A percentile compares a stretch with the other conserved stretches of the same genome.
These are phyloP conservation scores for Hirundo rustica DNA, from an alignment of 2,797 vertebrate species.

Conservation along the genomic window DNA sequence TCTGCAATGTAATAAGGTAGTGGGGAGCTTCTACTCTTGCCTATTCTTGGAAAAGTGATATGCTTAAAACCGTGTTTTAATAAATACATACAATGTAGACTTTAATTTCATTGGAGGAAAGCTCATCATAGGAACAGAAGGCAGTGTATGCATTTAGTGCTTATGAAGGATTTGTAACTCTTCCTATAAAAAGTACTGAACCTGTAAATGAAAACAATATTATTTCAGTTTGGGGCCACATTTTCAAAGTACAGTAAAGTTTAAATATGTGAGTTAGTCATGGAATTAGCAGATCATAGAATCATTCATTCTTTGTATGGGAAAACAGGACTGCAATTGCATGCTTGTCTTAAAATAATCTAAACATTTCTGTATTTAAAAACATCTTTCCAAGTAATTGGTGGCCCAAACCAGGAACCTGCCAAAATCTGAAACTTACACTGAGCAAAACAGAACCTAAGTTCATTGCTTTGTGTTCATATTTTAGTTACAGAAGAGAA, in stretches of 20 bases:
- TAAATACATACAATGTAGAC: conserved; percentile 28
- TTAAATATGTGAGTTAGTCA: background rate
- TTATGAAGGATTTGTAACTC: conserved; percentile 84
- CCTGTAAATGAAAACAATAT: conserved; percentile 75
- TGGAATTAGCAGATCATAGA: background rate
- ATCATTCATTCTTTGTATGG: background rate
- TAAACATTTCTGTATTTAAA: background rate
- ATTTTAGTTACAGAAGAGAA: background rate
- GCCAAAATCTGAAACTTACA: background rate
- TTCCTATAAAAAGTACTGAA: conserved; percentile 87
- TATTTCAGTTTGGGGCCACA: background rate
- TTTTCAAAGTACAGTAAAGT: background rate
- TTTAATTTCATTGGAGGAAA: conserved; percentile 29
- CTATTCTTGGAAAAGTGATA: background rate
- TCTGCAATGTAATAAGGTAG: background rate
- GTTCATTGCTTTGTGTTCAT: background rate
- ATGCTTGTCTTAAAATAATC: background rate
- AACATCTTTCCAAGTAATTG: background rate
- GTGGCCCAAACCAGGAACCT: background rate
- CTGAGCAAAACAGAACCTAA: background rate
- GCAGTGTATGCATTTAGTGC: background rate
- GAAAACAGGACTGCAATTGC: background rate
- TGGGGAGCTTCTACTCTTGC: background rate
- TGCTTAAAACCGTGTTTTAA: conserved; percentile 24
- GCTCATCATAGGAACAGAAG: background rate